Percentiles rank a stretch among this genome's conserved stretches.
These are phyloP conservation scores for Venustaconcha ellipsiformis DNA, from an alignment of 1,140 invertebrate species.

Conservation along the genomic window DNA sequence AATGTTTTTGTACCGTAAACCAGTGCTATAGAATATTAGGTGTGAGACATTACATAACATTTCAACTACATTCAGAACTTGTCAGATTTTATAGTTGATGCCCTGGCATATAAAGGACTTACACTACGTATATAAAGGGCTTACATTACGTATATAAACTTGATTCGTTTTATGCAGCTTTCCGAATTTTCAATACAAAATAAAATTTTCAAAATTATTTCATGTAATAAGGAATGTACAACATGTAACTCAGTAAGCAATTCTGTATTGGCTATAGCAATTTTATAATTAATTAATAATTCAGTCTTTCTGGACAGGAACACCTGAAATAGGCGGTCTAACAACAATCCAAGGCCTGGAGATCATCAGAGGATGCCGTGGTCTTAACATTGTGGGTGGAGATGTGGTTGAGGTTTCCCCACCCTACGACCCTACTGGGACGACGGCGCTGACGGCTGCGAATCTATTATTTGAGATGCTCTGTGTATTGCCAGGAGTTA, in stretches of 20 bases:
- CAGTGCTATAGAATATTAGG: too few relatives aligned
- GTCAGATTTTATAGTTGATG: neutral
- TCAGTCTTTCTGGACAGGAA: constrained; percentile 40
- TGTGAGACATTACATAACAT: too few relatives aligned
- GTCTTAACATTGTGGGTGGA: constrained; percentile 60
- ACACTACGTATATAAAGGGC: neutral
- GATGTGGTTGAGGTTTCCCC: constrained; percentile 66
- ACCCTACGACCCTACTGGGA: constrained; percentile 55
- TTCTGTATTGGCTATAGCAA: too few relatives aligned
- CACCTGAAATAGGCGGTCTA: constrained; percentile 63
- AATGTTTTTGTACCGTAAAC: too few relatives aligned
- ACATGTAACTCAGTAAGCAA: too few relatives aligned
- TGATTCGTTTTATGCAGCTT: too few relatives aligned
- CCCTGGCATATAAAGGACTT: neutral
- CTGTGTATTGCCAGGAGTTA: constrained; percentile 59
- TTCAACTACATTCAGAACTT: too few relatives aligned
- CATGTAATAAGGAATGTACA: too few relatives aligned
- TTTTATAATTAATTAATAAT: too few relatives aligned
- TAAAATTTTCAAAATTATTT: too few relatives aligned
- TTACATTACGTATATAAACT: neutral
- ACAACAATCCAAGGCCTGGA: constrained; percentile 61
- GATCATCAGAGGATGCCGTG: constrained; percentile 59
- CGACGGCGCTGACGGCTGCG: constrained; percentile 58
- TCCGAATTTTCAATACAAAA: too few relatives aligned
- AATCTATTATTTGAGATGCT: constrained; percentile 65